Evolutionary conservation across 92 coral and sea anemone species (phyloP).

Genomic region (Nematostella vectensis): DNA sequence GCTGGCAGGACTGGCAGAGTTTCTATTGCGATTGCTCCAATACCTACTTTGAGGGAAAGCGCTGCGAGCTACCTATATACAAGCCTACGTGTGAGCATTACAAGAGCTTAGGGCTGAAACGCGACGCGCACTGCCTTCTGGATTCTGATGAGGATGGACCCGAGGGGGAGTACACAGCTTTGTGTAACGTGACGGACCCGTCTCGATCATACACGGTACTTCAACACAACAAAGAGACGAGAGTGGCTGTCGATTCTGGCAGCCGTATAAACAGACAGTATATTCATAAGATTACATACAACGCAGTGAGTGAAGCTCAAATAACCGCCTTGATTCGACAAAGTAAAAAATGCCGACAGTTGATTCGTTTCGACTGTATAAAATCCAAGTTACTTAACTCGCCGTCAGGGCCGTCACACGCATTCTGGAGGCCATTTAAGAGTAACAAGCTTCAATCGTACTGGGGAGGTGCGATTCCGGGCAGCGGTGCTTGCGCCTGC

Average conservation of each 20-base stretch:
- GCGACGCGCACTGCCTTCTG: constrained; percentile 52
- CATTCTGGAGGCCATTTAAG: constrained; percentile 60
- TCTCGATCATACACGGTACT: constrained; percentile 53
- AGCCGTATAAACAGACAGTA: constrained; percentile 3
- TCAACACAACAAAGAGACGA: constrained; percentile 39
- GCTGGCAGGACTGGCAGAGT: constrained; percentile 50
- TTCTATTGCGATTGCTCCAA: constrained; percentile 51
- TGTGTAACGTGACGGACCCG: constrained; percentile 63
- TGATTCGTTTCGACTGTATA: constrained; percentile 69
- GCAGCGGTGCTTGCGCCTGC: constrained; percentile 71
- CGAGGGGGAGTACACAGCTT: constrained; percentile 45
- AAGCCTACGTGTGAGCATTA: constrained; percentile 74
- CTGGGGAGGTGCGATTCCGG: constrained; percentile 88
- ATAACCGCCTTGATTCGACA: constrained; percentile 39
- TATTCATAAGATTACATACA: constrained; percentile 33
- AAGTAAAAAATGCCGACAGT: constrained; percentile 80
- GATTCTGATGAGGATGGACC: constrained; percentile 42
- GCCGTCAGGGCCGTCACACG: constrained; percentile 42
- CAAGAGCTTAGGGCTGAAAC: constrained; percentile 54
- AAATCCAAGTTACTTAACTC: constrained; percentile 56
- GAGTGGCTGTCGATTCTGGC: constrained; percentile 29
- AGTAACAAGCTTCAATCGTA: constrained; percentile 24
- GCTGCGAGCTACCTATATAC: constrained; percentile 54
- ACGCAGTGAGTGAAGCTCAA: constrained; percentile 25
- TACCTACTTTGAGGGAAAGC: constrained; percentile 52